A percentile compares a stretch with the other conserved stretches of the same genome.
These are phyloP conservation scores for Leptocoma aspasia DNA, from an alignment of 2,113 vertebrate genomes.

Conservation along the genomic window DNA sequence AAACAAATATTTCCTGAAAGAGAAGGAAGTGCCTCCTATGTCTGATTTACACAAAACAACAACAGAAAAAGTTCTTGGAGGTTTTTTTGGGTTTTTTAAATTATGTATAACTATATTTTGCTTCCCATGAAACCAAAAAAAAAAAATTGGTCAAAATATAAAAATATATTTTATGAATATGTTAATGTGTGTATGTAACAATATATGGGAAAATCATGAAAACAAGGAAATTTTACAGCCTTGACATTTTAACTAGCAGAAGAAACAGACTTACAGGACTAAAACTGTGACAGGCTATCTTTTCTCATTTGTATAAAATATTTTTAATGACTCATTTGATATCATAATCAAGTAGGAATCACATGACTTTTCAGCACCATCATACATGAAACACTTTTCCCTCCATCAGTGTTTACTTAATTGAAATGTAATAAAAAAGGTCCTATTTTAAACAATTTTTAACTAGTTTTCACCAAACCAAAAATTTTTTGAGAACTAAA, in stretches of 20 bases:
- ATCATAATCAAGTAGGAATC: not conserved
- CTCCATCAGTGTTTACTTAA: not conserved
- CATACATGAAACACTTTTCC: not conserved
- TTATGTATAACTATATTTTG: not conserved
- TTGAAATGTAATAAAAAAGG: not conserved
- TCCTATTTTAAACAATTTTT: not conserved
- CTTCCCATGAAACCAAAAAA: not conserved
- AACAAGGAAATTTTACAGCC: not conserved
- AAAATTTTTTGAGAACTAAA: not conserved
- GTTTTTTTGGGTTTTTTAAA: not conserved
- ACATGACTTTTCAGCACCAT: not conserved
- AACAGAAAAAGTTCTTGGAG: not conserved
- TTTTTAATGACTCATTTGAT: not conserved
- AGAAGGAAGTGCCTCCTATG: not conserved
- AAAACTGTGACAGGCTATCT: not conserved
- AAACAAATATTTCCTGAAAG: not conserved
- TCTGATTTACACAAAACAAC: not conserved
- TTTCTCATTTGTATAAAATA: not conserved
- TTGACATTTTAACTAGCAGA: not conserved
- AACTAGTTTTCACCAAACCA: fast-evolving
- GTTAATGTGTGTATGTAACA: fast-evolving
- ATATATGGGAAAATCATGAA: not conserved
- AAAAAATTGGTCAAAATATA: not conserved
- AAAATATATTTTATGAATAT: not conserved
- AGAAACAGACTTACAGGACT: not conserved